phyloP scores from a whole-genome alignment of 1,140 invertebrate genomes.

The Tribolium castaneum region DNA sequence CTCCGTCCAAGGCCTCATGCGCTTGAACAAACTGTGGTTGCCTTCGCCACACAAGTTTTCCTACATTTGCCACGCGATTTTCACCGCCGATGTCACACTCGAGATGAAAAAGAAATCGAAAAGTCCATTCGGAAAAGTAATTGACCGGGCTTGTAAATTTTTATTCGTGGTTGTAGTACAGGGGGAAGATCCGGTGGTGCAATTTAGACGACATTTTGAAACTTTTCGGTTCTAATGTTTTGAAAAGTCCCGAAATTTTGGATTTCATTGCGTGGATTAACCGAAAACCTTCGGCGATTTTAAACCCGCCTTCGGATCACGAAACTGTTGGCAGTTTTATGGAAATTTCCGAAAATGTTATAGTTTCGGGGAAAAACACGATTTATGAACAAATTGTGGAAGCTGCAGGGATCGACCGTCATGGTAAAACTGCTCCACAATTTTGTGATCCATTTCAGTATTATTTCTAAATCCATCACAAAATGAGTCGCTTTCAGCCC shows the following conservation, averaged over 20 bases:
- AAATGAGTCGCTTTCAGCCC: slow-evolving; percentile 24
- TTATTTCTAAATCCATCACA: too few species aligned
- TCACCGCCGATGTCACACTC: slow-evolving; percentile 36
- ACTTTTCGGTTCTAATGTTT: slow-evolving; percentile 43
- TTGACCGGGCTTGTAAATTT: background rate
- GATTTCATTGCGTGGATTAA: slow-evolving; percentile 42
- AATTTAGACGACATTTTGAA: slow-evolving; percentile 50
- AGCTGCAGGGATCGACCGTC: slow-evolving; percentile 37
- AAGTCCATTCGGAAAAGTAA: slow-evolving; percentile 54
- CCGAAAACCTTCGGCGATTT: slow-evolving; percentile 3
- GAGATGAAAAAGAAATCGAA: slow-evolving; percentile 53
- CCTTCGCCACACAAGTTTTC: slow-evolving; percentile 28
- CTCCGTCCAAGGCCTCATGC: slow-evolving; percentile 43
- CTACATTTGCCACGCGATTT: slow-evolving; percentile 51
- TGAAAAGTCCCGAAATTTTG: slow-evolving; percentile 55
- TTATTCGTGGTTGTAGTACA: slow-evolving; percentile 48
- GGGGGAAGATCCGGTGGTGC: slow-evolving; percentile 56
- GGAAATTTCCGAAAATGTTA: slow-evolving; percentile 54
- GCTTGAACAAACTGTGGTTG: slow-evolving; percentile 53
- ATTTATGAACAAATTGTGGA: slow-evolving; percentile 53
- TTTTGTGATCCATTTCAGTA: background rate
- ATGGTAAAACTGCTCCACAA: background rate
- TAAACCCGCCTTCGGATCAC: slow-evolving; percentile 25
- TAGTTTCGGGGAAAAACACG: slow-evolving; percentile 50
- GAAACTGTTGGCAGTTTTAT: slow-evolving; percentile 50